These are phyloP conservation scores for Maniola hyperantus DNA, from an alignment of 2,888 invertebrate genomes.

Conservation along the genomic window DNA sequence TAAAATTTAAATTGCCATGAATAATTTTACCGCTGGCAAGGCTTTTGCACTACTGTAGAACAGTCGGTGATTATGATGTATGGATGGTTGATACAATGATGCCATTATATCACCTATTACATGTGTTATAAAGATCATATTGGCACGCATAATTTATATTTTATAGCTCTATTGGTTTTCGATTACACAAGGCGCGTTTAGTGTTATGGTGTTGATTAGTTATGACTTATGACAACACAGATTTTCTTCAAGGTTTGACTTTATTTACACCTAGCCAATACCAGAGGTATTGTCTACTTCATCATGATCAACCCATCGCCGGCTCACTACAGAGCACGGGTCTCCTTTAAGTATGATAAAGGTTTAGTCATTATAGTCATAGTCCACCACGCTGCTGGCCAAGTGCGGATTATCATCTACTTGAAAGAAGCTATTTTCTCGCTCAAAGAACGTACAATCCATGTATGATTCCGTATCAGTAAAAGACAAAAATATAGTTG, in stretches of 20 bases:
- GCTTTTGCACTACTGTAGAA: constrained; percentile 1
- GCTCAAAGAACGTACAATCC: background rate
- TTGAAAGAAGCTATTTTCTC: background rate
- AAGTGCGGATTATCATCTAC: too few species aligned
- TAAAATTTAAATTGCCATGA: constrained; percentile 1
- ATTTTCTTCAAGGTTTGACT: constrained; percentile 3
- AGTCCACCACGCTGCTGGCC: too few species aligned
- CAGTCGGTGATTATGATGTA: background rate
- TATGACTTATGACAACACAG: constrained; percentile 30
- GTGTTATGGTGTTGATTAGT: constrained; percentile 24
- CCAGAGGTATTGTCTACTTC: too few species aligned
- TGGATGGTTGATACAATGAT: constrained; percentile 13
- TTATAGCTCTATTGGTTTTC: constrained; percentile 11
- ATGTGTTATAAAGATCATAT: constrained; percentile 18
- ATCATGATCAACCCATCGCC: too few species aligned
- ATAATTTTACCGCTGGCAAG: background rate
- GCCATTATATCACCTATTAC: constrained; percentile 24
- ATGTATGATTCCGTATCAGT: too few species aligned
- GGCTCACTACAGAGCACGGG: too few species aligned
- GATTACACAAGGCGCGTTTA: constrained; percentile 22
- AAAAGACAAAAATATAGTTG: too few species aligned
- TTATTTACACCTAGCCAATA: background rate
- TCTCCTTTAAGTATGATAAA: too few species aligned
- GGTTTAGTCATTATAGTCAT: too few species aligned
- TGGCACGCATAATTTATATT: constrained; percentile 17